phyloP scores from a whole-genome alignment of 2,113 vertebrate species.

The Ochotona princeps region DNA sequence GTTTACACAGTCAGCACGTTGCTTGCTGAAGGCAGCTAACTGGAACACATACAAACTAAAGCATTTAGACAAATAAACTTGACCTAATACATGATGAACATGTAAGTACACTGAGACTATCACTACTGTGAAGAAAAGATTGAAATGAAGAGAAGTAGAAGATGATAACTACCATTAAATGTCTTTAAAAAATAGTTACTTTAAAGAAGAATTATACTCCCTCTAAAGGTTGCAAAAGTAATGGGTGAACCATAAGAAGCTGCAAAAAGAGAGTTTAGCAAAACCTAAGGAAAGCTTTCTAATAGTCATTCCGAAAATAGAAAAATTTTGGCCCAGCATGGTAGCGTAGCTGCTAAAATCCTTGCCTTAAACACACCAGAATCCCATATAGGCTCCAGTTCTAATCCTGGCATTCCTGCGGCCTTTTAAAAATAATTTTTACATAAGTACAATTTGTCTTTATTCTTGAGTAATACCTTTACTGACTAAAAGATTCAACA shows the following conservation, averaged over 20 bases:
- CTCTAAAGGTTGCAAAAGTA: not conserved
- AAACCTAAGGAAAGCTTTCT: not conserved
- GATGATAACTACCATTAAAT: constrained; percentile 17
- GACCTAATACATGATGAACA: not conserved
- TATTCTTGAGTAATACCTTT: no score
- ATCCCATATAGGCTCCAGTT: no score
- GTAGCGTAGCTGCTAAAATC: no score
- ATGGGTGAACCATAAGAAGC: constrained; percentile 30
- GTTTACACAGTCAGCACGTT: not conserved
- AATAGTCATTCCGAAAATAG: not conserved
- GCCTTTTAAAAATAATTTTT: no score
- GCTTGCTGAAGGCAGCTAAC: not conserved
- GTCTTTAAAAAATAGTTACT: constrained; percentile 26
- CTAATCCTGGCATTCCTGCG: no score
- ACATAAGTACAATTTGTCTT: no score
- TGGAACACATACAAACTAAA: not conserved
- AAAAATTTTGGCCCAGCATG: not conserved
- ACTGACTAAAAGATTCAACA: no score
- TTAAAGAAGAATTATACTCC: constrained; percentile 37
- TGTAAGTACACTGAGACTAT: not conserved
- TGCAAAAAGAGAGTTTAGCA: constrained; percentile 9
- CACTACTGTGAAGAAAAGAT: constrained; percentile 1
- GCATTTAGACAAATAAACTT: constrained; percentile 26
- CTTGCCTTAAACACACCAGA: no score
- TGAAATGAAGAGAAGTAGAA: not conserved